These are phyloP conservation scores for Rhagoletis zephyria DNA, from an alignment of 1,140 invertebrate species.

Conservation along the genomic window DNA sequence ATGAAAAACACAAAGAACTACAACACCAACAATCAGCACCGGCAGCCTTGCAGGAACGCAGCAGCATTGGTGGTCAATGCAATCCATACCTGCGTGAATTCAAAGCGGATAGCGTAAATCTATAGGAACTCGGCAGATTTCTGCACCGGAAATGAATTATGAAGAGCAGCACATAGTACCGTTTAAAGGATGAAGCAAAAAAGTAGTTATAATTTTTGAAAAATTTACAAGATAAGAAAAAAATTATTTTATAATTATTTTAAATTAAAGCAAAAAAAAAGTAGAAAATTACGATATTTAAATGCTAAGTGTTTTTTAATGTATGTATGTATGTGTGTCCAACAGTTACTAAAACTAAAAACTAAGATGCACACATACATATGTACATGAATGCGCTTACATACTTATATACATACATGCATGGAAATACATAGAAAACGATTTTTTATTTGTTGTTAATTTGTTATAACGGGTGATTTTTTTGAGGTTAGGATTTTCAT, in stretches of 20 bases:
- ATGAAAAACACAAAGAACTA: conserved; percentile 25
- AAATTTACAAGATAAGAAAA: neutral
- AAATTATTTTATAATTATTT: neutral
- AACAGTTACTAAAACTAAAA: neutral
- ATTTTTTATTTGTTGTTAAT: neutral
- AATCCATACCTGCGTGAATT: neutral
- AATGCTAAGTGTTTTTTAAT: neutral
- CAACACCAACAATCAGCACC: conserved; percentile 15
- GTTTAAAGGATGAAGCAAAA: neutral
- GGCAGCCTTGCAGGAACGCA: neutral
- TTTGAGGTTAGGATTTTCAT: no score
- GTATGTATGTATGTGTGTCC: neutral
- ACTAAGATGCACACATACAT: neutral
- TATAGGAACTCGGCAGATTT: no score
- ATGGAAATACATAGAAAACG: neutral
- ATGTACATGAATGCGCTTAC: neutral
- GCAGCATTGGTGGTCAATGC: neutral
- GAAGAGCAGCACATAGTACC: conserved; percentile 10
- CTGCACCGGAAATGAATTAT: neutral
- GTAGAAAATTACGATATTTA: conserved; percentile 21
- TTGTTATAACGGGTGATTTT: no score
- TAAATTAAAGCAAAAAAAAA: neutral
- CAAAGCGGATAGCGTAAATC: conserved; percentile 21
- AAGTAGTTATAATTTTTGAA: conserved; percentile 3
- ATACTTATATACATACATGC: neutral